Evolutionary conservation across 2,888 invertebrate genomes (phyloP).

Genomic region (Catocala sponsa): DNA sequence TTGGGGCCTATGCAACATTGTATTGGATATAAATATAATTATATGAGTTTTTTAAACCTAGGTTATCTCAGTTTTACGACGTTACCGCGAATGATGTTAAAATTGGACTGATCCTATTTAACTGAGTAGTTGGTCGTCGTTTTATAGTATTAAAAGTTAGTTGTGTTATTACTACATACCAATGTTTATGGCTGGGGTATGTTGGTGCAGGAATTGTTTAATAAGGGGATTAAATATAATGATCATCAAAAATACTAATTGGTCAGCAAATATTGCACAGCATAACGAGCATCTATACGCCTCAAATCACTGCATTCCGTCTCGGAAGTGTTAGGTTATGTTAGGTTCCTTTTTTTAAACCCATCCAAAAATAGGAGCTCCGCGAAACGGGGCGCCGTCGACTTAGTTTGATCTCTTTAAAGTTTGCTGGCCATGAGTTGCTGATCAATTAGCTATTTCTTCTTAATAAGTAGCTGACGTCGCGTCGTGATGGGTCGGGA

Average conservation of each 20-base stretch:
- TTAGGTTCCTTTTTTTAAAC: too few species aligned
- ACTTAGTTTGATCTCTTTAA: too few species aligned
- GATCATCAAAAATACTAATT: too few species aligned
- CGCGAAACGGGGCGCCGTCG: too few species aligned
- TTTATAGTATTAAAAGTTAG: constrained; percentile 34
- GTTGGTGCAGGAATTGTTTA: background rate
- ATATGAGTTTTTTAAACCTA: constrained; percentile 56
- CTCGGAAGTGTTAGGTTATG: too few species aligned
- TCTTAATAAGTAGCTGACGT: background rate
- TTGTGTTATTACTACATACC: constrained; percentile 13
- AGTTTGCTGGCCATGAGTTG: too few species aligned
- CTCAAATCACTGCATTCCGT: too few species aligned
- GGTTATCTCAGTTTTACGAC: constrained; percentile 50
- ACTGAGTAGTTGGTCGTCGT: constrained; percentile 29
- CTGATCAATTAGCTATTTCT: too few species aligned
- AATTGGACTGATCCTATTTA: constrained; percentile 46
- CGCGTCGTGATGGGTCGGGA: background rate
- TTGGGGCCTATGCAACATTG: constrained; percentile 46
- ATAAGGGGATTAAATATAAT: too few species aligned
- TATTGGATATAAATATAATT: constrained; percentile 55
- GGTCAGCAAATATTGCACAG: too few species aligned
- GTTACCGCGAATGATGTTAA: constrained; percentile 51
- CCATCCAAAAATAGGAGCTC: too few species aligned
- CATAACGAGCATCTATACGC: too few species aligned
- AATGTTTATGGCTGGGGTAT: constrained; percentile 2